Evolutionary conservation across 2,797 vertebrate species (phyloP), one percentile per base, ranked within the genome.

Genomic region (Pogonophryne albipinna): DNA sequence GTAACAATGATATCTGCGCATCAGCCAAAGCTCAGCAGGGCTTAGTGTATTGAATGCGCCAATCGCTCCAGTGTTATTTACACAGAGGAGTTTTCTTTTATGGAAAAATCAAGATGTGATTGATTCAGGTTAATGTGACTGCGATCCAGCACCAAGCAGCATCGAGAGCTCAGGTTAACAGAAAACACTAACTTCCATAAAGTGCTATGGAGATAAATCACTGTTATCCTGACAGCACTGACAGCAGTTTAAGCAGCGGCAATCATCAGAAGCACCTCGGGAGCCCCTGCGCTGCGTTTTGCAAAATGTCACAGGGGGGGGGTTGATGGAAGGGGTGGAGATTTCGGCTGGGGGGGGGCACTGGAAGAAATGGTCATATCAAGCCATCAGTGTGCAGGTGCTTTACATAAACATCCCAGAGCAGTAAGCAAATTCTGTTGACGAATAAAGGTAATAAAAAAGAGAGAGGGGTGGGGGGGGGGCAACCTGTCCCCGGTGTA

Each of bases 121-220:
- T 95, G 95, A 96, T 95, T 94, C 91, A 87, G 94, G 95, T 95
- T 95, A 95, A 96, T 94, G 93, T 92, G 94, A 94, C 93, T 92
- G 89, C 76, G 71, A 92, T 92, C 91, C 85, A 83, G 91, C 89
- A 84, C 83, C 89, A 85, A 91, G 91, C 92, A 85, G 90, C 74
- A n/a, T n/a, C n/a, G n/a, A n/a, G n/a, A n/a, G 92, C 91, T 90
- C 89, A 91, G 94, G 94, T 95, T 95, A 95, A 96, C 95, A 94
- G 92, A 96, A 95, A 95, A 95, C 95, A 95, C 94, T 66, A 95
- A 82, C 83, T 87, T 92, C 95, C 93, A 94, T 96, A 95, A 94
- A 95, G 91, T 93, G 93, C 94, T 95, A 96, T 95, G 96, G 96
- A 99, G 96, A 99, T 99, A 99, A 99, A 99, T 99, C 98, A 99